phyloP scores from a whole-genome alignment of 2,797 vertebrate genomes.

The Stomatorhinus walkeri region DNA sequence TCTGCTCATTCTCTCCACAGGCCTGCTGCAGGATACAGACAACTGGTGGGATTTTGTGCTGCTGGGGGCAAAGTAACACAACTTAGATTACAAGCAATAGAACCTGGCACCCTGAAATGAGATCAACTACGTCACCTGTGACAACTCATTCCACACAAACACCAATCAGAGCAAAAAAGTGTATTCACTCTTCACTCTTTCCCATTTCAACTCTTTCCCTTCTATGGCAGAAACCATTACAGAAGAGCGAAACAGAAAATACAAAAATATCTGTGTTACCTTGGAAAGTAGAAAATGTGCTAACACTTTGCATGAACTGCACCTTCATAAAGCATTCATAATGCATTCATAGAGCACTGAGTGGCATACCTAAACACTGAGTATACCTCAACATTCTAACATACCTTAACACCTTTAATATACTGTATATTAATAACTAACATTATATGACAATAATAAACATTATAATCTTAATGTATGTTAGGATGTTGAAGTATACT shows the following conservation, averaged over 20 bases:
- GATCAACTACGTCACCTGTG: background rate
- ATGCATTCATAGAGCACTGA: no score
- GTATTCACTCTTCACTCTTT: background rate
- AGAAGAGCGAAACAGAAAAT: background rate
- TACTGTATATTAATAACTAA: no score
- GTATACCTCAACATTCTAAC: no score
- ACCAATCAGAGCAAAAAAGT: background rate
- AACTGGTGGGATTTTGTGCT: background rate
- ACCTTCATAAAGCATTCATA: no score
- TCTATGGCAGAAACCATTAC: background rate
- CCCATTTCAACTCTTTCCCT: background rate
- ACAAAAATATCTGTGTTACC: background rate
- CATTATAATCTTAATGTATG: no score
- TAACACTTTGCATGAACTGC: background rate
- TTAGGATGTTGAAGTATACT: no score
- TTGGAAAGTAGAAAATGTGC: background rate
- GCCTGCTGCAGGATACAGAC: background rate
- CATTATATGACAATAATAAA: background rate
- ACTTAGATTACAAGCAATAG: background rate
- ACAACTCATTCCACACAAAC: background rate
- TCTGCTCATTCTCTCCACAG: background rate
- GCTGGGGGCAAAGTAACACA: background rate
- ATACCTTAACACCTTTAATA: no score
- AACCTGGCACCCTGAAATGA: background rate
- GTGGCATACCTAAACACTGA: no score